Conservation (phyloP, 2,888 invertebrate genomes). For the Tipula unca region DNA sequence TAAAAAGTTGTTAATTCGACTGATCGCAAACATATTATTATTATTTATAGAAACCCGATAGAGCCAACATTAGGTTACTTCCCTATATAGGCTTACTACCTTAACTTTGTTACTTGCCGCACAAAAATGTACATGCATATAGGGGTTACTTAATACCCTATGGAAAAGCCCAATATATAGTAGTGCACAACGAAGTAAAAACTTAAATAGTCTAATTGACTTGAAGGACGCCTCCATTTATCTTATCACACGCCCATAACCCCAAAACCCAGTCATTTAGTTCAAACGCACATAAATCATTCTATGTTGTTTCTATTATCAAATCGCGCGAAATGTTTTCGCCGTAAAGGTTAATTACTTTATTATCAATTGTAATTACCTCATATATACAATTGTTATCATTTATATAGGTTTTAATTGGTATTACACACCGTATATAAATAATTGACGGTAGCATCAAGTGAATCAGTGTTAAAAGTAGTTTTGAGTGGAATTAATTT, state of each 20-base stretch:
- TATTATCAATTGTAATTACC: not conserved
- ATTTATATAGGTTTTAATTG: not conserved
- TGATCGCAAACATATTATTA: too few species aligned
- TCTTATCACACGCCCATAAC: not conserved
- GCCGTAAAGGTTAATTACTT: not conserved
- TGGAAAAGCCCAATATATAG: too few species aligned
- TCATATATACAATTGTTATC: not conserved
- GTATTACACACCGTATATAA: not conserved
- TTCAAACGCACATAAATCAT: not conserved
- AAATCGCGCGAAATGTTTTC: not conserved
- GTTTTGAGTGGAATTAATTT: not conserved
- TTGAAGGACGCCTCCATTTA: not conserved
- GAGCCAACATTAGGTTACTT: too few species aligned
- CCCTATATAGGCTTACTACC: too few species aligned
- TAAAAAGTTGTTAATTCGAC: too few species aligned
- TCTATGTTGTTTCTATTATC: not conserved
- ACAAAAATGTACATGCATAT: too few species aligned
- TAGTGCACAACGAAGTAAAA: not conserved
- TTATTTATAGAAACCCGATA: too few species aligned
- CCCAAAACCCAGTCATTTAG: not conserved
- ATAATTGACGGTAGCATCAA: not conserved
- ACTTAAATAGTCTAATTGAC: not conserved
- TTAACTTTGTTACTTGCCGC: too few species aligned
- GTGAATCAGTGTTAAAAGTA: not conserved
- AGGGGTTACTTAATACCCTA: too few species aligned